Evolutionary conservation across 2,888 invertebrate species (phyloP), one percentile per base, ranked within the genome.

Genomic region (Plebejus argus): DNA sequence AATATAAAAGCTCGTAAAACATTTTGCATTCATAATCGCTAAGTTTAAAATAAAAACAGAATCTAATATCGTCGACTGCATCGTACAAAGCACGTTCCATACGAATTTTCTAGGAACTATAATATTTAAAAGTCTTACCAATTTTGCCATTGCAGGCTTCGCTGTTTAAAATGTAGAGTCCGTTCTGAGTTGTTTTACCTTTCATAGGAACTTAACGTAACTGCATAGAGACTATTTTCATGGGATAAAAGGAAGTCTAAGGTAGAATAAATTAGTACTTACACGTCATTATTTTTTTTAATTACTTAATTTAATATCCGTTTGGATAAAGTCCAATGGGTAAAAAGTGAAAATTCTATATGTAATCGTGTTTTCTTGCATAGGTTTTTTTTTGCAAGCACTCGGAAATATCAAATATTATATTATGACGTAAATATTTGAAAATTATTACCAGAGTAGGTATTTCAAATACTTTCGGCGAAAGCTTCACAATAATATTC

Each of bases 31-130:
- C 8, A 53, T 53, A 53, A 53, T 53, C 18, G 10, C 18, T 58
- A 20, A 58, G 7, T 58, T 56, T 20, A 23, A 61, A 61, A 61
- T 61, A 61, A 23, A 61, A 61, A 61, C 23, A 61, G 61, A 23
- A 61, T 61, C 61, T 61, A 61, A 61, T 23, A 61, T 61, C 61
- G 23, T 61, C 4, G 23, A 61, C 61, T 61, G 23, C 23, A 23
- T 23, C 61, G 61, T 61, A 61, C 61, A 61, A 61, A 20, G 61
- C 61, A 61, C 61, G 23, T 61, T 61, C 10, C 61, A 23, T 61
- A 61, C 33, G 20, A 35, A 71, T 71, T 71, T 39, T 12, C 20
- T 71, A 53, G 53, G 18, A 39, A 58, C 33, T 45, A 33, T n/a
- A 70, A 49, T 23, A 23, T 23, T 61, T 10, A 23, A 58, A 58